These are phyloP conservation scores for Bungarus multicinctus DNA, from an alignment of 2,113 vertebrate species.

Conservation along the genomic window DNA sequence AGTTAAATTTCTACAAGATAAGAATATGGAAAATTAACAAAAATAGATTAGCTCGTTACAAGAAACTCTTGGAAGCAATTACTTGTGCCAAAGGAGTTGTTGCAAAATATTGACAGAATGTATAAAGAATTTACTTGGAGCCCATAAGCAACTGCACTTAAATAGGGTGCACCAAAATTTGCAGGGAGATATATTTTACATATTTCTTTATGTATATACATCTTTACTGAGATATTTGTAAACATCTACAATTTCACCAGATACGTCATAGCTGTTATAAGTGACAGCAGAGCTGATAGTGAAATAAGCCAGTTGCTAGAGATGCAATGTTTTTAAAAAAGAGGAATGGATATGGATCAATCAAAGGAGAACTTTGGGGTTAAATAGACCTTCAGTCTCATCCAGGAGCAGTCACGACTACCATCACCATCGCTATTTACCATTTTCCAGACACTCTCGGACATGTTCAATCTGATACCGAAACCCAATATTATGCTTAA, in stretches of 20 bases:
- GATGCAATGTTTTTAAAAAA: neutral
- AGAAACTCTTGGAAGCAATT: neutral
- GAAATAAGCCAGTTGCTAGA: neutral
- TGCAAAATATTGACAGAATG: neutral
- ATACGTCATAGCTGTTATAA: neutral
- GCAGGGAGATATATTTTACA: neutral
- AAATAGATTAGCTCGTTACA: neutral
- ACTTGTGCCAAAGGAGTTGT: neutral
- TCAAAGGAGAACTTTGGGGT: neutral
- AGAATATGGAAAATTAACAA: neutral
- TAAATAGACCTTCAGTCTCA: neutral
- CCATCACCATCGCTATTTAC: conserved; percentile 45
- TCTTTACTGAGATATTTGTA: neutral
- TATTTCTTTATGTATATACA: neutral
- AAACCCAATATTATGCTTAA: conserved; percentile 75
- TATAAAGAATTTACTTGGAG: neutral
- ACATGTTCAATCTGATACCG: conserved; percentile 81
- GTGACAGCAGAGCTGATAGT: neutral
- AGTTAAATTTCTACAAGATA: neutral
- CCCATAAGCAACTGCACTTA: neutral
- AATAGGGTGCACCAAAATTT: neutral
- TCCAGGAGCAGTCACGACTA: neutral
- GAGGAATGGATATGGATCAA: neutral
- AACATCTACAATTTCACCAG: neutral
- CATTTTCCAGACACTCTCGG: conserved; percentile 76